Evolutionary conservation across 2,888 invertebrate genomes (phyloP).

Genomic region (Bombylius discolor): DNA sequence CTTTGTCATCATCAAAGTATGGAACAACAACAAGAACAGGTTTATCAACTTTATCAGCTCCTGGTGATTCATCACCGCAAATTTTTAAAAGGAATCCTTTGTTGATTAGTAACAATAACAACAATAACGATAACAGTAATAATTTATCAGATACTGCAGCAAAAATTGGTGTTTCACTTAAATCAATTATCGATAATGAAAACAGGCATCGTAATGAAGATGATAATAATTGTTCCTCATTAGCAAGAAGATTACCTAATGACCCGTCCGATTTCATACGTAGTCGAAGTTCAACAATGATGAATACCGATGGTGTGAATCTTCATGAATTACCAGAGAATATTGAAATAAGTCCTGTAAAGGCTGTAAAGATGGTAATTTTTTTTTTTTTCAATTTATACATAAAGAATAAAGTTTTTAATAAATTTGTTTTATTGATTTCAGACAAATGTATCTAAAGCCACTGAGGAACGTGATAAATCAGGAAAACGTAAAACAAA

Average conservation of each 20-base stretch:
- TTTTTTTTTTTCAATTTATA: neutral
- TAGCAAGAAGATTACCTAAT: neutral
- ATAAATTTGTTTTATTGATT: conserved; percentile 1
- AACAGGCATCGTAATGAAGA: neutral
- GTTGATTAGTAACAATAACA: neutral
- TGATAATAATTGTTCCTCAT: neutral
- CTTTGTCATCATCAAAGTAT: conserved; percentile 12
- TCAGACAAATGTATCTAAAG: conserved; percentile 30
- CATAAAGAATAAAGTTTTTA: neutral
- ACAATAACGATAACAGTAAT: neutral
- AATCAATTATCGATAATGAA: neutral
- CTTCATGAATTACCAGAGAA: conserved; percentile 4
- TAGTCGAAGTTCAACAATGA: conserved; percentile 24
- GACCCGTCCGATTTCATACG: neutral
- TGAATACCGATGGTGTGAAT: conserved; percentile 8
- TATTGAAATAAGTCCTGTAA: conserved; percentile 27
- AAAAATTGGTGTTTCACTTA: neutral
- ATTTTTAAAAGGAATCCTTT: neutral
- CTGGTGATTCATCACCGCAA: conserved; percentile 1
- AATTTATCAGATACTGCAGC: neutral
- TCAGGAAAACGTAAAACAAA: conserved; percentile 52
- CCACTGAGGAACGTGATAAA: conserved; percentile 43
- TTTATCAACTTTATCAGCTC: neutral
- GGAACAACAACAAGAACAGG: neutral
- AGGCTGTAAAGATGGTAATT: conserved; percentile 26